These are phyloP conservation scores for Machaerirhynchus nigripectus DNA, from an alignment of 2,113 vertebrate genomes.

Conservation along the genomic window DNA sequence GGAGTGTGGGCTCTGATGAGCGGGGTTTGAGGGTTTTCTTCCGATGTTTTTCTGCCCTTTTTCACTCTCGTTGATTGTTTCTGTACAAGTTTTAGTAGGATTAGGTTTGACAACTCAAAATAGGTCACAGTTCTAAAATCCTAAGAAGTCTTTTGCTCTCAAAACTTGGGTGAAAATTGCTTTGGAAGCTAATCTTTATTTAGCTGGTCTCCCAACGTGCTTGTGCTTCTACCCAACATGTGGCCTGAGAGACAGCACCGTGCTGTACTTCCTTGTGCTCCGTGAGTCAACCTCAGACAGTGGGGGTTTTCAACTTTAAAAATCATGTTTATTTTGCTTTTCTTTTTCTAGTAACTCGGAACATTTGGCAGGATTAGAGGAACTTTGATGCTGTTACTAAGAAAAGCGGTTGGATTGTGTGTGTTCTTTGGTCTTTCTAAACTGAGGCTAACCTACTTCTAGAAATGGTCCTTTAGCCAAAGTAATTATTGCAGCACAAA, in stretches of 20 bases:
- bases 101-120: not conserved
- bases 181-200: not conserved
- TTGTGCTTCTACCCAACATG: not conserved
- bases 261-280: not conserved
- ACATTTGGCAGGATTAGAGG: not conserved
- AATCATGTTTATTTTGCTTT: not conserved
- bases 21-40: not conserved
- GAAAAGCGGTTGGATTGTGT: not conserved
- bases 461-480: not conserved
- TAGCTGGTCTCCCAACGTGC: not conserved
- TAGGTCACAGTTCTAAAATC: not conserved
- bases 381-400: not conserved
- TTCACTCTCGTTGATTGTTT: not conserved
- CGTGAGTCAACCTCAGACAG: not conserved
- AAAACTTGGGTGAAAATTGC: not conserved
- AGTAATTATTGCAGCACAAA: not conserved
- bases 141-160: not conserved
- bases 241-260: not conserved
- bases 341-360: not conserved
- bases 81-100: not conserved
- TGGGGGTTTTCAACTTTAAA: not conserved
- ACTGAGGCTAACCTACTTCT: not conserved
- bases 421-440: not conserved
- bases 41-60: accelerated
- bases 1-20: not conserved